A percentile compares a stretch with the other conserved stretches of the same genome.
Conservation (phyloP, 2,113 vertebrate species). For the Stegostoma tigrinum region DNA sequence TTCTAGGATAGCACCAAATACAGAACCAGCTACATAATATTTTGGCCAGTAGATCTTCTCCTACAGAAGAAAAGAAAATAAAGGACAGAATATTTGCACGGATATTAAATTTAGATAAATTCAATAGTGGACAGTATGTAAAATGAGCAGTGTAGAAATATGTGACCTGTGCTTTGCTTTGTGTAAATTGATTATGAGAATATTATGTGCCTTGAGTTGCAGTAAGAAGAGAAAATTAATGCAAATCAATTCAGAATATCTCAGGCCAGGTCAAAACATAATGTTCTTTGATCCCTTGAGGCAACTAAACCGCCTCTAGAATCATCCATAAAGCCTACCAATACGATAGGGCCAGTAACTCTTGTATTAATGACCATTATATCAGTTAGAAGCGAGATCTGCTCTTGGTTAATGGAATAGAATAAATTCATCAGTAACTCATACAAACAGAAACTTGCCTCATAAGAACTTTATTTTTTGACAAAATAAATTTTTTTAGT, state of each 20-base stretch:
- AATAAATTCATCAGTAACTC: too few species aligned
- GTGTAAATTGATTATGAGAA: neutral
- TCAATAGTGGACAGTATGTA: neutral
- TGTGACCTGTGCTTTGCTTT: neutral
- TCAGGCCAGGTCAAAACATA: neutral
- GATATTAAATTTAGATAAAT: neutral
- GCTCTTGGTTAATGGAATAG: neutral
- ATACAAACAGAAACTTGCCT: too few species aligned
- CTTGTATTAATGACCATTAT: neutral
- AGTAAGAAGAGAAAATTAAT: neutral
- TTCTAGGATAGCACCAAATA: neutral
- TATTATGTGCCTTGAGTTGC: neutral
- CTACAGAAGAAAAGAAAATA: neutral
- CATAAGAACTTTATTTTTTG: neutral
- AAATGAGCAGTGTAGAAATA: neutral
- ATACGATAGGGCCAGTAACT: neutral
- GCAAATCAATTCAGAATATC: too few species aligned
- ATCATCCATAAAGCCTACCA: neutral
- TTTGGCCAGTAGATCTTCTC: neutral
- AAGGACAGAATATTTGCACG: neutral
- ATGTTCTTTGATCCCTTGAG: neutral
- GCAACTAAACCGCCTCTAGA: too few species aligned
- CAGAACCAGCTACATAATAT: neutral
- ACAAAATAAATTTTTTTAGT: too few species aligned
- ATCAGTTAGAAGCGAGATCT: too few species aligned